Evolutionary conservation across 2,113 vertebrate species (phyloP).

Genomic region (Zosterops lateralis): DNA sequence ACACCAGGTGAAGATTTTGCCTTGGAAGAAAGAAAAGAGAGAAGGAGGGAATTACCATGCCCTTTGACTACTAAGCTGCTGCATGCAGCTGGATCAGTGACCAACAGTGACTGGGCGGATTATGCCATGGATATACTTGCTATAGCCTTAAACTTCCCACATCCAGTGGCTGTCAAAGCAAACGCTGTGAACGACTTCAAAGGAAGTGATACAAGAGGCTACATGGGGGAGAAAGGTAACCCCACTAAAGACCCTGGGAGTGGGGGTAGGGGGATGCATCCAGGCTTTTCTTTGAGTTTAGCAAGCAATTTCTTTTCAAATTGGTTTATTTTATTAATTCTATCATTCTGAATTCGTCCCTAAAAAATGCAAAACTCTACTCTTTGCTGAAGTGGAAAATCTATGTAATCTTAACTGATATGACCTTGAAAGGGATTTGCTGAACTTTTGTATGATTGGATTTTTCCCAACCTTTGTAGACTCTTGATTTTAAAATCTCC

Average conservation of each 20-base stretch:
- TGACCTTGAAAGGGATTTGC: slow-evolving; percentile 79
- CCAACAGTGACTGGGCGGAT: slow-evolving; percentile 64
- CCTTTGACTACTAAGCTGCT: slow-evolving; percentile 77
- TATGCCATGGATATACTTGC: slow-evolving; percentile 48
- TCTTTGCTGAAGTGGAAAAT: slow-evolving; percentile 54
- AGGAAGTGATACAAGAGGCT: slow-evolving; percentile 54
- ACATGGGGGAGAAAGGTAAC: slow-evolving; percentile 54
- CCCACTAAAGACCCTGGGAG: background rate
- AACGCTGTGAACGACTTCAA: slow-evolving; percentile 57
- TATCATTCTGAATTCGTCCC: background rate
- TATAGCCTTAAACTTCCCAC: slow-evolving; percentile 62
- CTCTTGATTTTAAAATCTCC: slow-evolving; percentile 78
- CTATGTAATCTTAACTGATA: slow-evolving; percentile 63
- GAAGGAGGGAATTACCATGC: slow-evolving; percentile 80
- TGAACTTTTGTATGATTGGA: slow-evolving; percentile 72
- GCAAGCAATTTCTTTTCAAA: slow-evolving; percentile 14
- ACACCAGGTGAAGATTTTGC: slow-evolving; percentile 81
- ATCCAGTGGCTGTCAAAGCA: slow-evolving; percentile 61
- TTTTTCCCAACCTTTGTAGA: slow-evolving; percentile 69
- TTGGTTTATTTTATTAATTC: slow-evolving; percentile 30
- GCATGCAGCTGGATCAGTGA: slow-evolving; percentile 73
- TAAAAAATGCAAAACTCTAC: slow-evolving; percentile 36
- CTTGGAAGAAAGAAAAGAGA: slow-evolving; percentile 76
- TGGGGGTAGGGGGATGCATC: background rate
- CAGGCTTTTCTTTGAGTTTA: slow-evolving; percentile 13